Evolutionary conservation across 1,140 invertebrate genomes (phyloP), one percentile per base, ranked within the genome.

Genomic region (Philaenus spumarius): DNA sequence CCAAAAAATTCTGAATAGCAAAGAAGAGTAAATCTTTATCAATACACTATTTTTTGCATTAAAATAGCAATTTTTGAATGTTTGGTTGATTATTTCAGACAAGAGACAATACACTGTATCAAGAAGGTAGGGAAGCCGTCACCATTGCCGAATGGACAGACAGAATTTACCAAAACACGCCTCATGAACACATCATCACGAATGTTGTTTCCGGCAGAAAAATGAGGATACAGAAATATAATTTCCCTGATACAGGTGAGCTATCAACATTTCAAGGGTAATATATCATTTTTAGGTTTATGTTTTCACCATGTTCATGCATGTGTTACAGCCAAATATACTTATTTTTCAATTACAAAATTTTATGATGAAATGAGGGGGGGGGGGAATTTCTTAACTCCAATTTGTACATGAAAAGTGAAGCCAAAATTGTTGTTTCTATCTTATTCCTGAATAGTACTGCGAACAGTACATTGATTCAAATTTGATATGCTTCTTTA

Each of bases 181-280:
- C 90, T 62, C 87, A 89, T 65, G 90, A 94, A 70, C 90, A 95
- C 73, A 87, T 93, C 69, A 91, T 96, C 66, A 93, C 90, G 43
- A 93, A 93, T 74, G 90, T 93, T 20, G 90, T 93, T 11, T 93
- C 90, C 57, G 89, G 90, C 6, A 77, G 90, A 46, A 93, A 93
- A 75, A 93, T 95, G 87, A 80, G 87, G 64, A 84, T 96, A 67
- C 87, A 92, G 69, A 95, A 95, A 72, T 91, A 92, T 70, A 95
- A 95, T 77, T 91, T 95, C 71, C 90, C 91, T 1, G 92, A 95
- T 69, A 95, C 90, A 53, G 84, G 84, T 86, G 61, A 69, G 47
- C 14, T 15, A 48, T 22, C 7, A 45, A 37, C n/a, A n/a, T n/a
- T n/a, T n/a, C n/a, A n/a, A n/a, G n/a, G n/a, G n/a, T 37, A 11